phyloP scores from a whole-genome alignment of 2,888 invertebrate genomes.

The Acheta domesticus region DNA sequence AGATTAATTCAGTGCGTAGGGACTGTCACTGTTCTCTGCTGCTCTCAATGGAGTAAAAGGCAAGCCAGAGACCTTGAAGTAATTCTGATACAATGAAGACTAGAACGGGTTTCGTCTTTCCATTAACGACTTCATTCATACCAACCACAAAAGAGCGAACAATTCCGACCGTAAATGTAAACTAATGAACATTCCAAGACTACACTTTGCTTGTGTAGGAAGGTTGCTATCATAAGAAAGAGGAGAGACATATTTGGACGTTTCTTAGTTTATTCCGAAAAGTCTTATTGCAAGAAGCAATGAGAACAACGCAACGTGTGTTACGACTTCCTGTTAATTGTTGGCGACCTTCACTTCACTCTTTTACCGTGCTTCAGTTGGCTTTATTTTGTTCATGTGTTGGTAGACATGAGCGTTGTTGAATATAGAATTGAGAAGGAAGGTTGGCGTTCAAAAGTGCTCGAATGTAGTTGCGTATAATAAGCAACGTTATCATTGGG shows the following conservation, averaged over 20 bases:
- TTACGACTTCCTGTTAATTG: constrained; percentile 2
- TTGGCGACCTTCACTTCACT: not conserved
- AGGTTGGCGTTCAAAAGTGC: not conserved
- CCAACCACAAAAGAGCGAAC: constrained; percentile 6
- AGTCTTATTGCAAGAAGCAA: too few relatives aligned
- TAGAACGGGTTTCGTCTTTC: constrained; percentile 10
- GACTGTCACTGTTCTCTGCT: not conserved
- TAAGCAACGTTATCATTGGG: not conserved
- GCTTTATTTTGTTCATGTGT: not conserved
- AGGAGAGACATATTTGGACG: too few relatives aligned
- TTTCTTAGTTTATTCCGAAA: too few relatives aligned
- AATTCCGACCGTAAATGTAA: not conserved
- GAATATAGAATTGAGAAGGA: not conserved
- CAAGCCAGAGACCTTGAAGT: not conserved
- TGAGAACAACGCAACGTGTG: not conserved
- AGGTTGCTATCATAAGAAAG: too few relatives aligned
- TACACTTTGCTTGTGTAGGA: too few relatives aligned
- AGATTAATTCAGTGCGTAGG: not conserved
- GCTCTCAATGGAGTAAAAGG: constrained; percentile 5
- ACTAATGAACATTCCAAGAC: too few relatives aligned
- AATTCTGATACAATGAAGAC: constrained; percentile 18
- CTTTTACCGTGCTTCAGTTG: not conserved
- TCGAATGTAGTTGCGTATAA: not conserved
- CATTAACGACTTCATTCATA: constrained; percentile 8
- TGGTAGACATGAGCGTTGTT: not conserved